Percentiles rank a stretch among this genome's conserved stretches.
Conservation (phyloP, 2,888 invertebrate genomes). For the Sinhomidia bicolor region DNA sequence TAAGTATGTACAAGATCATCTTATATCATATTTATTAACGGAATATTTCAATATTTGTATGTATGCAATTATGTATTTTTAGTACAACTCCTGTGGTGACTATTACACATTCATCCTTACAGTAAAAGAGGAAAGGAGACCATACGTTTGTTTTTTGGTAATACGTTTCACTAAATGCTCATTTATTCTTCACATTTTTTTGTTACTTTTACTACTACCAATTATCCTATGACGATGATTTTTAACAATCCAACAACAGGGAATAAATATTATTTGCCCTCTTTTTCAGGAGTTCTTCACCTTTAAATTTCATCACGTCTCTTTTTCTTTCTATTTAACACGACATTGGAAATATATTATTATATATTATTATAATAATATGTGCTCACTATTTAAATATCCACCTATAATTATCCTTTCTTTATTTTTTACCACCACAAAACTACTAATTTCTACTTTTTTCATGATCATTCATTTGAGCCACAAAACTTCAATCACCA, state of each 20-base stretch:
- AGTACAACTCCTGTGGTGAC: slow-evolving; percentile 62
- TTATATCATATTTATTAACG: not conserved
- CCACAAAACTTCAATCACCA: slow-evolving; percentile 8
- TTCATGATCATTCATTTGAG: slow-evolving; percentile 27
- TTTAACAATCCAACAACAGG: not conserved
- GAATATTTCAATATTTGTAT: not conserved
- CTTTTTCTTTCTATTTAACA: not conserved
- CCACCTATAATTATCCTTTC: slow-evolving; percentile 1
- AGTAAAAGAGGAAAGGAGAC: slow-evolving; percentile 60
- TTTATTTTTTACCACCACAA: not conserved
- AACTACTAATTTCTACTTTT: not conserved
- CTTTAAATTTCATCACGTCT: not conserved
- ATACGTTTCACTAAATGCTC: slow-evolving; percentile 56
- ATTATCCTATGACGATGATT: slow-evolving; percentile 13
- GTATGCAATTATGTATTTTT: not conserved
- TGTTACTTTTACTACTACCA: slow-evolving; percentile 29
- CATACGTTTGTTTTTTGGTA: slow-evolving; percentile 64
- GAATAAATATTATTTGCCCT: too few species aligned
- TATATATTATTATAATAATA: too few species aligned
- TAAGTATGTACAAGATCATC: not conserved
- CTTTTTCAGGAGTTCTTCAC: not conserved
- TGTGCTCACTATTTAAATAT: too few species aligned
- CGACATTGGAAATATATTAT: not conserved
- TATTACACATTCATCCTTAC: slow-evolving; percentile 60
- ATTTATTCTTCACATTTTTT: slow-evolving; percentile 25